phyloP scores from a whole-genome alignment of 1,140 invertebrate species.

The Lucilia sericata region DNA sequence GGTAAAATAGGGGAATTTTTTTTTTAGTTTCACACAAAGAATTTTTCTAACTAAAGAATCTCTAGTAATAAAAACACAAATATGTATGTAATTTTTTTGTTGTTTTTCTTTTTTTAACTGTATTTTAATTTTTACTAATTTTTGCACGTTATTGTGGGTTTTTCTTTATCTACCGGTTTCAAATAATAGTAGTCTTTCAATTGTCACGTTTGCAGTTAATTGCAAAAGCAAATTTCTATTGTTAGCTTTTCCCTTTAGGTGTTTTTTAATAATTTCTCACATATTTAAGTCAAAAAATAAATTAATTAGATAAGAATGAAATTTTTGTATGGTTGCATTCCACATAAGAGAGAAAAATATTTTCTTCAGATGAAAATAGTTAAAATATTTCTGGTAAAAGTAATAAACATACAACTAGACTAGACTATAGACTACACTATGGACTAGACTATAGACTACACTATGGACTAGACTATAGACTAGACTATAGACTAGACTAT shows the following conservation, averaged over 20 bases:
- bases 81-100: too few relatives aligned
- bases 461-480: too few relatives aligned
- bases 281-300: neutral
- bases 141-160: slow-evolving; percentile 1
- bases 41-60: neutral
- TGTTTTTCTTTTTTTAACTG: neutral
- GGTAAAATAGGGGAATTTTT: slow-evolving; percentile 15
- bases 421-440: too few relatives aligned
- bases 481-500: too few relatives aligned
- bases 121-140: neutral
- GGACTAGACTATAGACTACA: too few relatives aligned
- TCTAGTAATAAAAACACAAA: neutral
- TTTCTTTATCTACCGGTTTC: neutral
- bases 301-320: neutral
- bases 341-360: too few relatives aligned
- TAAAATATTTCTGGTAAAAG: too few relatives aligned
- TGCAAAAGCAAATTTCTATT: neutral
- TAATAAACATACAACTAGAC: too few relatives aligned
- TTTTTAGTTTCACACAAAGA: neutral
- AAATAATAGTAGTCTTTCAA: neutral
- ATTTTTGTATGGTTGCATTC: too few relatives aligned
- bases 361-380: too few relatives aligned
- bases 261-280: slow-evolving; percentile 3
- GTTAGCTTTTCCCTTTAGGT: neutral
- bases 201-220: slow-evolving; percentile 5